Base-by-base conservation (phyloP, 1,140 invertebrate genomes). In the Vollenhovia emeryi region DNA sequence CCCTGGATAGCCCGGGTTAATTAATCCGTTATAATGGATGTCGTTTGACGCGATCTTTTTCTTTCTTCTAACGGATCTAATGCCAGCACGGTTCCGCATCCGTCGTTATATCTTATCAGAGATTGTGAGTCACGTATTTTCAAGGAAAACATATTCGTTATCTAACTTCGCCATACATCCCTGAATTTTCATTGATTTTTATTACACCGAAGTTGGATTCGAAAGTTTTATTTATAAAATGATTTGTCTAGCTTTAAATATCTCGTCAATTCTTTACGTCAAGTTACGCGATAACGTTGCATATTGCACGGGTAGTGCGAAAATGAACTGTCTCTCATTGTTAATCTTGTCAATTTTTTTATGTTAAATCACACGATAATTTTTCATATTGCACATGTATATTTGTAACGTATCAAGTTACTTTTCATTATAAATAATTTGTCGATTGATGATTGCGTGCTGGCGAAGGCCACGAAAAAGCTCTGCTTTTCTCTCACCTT, bases 11-110 rank as follows among this genome's bases (percentile, higher is more conserved):
- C 9, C 30, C 13, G 18, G 13, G 0, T n/a, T 86, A 66, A 86
- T 62, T 86, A 62, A 45, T 80, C 50, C 85, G 8, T 8, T 9
- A 68, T 79, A 48, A n/a, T 66, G 7, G 13, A 24, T 64, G 1
- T 11, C n/a, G 13, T 48, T 66, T 36, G n/a, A n/a, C 13, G 13
- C n/a, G 21, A 57, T 52, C 21, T 24, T 5, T 30, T 62, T 8
- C 13, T 45, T 24, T 30, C 11, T 7, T 45, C 6, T 36, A 43
- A 62, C 27, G 4, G 40, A n/a, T n/a, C 11, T 21, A 27, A n/a
- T 18, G 45, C 18, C n/a, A 30, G 5, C 40, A 27, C 30, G 40
- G 6, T 2, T 36, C 8, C 11, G 6, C 27, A 30, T 43, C 40
- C 18, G 33, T 33, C 24, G 24, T 33, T 30, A 45, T 13, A 11